These are phyloP conservation scores for Scelioninae gen. 1 DNA, from an alignment of 2,888 invertebrate genomes.

Conservation along the genomic window DNA sequence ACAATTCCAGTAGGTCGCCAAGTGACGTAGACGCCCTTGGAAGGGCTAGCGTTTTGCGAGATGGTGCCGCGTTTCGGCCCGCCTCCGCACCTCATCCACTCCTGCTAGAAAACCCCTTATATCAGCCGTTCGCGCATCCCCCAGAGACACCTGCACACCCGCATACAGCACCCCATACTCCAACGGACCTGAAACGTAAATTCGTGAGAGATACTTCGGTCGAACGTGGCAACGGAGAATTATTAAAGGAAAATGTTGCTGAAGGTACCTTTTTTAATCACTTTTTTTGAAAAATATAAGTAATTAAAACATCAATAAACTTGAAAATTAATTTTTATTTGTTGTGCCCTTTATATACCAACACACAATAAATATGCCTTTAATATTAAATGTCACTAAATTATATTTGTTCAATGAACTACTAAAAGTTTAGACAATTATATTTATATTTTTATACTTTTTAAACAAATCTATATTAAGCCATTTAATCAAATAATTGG, in stretches of 20 bases:
- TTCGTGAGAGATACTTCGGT: constrained; percentile 81
- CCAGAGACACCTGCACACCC: constrained; percentile 79
- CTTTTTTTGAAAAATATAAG: too few species aligned
- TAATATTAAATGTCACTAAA: too few species aligned
- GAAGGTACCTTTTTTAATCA: constrained; percentile 78
- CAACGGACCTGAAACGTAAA: constrained; percentile 82
- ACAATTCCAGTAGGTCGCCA: constrained; percentile 81
- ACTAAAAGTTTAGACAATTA: too few species aligned
- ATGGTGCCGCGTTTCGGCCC: constrained; percentile 86
- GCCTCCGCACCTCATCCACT: constrained; percentile 86
- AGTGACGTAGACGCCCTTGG: constrained; percentile 82
- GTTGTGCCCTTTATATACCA: too few species aligned
- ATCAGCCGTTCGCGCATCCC: constrained; percentile 80
- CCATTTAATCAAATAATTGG: too few species aligned
- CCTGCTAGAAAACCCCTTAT: constrained; percentile 85
- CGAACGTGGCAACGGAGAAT: constrained; percentile 81
- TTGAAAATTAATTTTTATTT: too few species aligned
- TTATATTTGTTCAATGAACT: too few species aligned
- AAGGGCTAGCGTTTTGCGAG: constrained; percentile 89
- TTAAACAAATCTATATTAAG: too few species aligned
- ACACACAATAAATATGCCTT: too few species aligned
- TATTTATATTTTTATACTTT: too few species aligned
- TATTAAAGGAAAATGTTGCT: constrained; percentile 82
- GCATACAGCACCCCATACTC: constrained; percentile 80
- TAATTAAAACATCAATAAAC: too few species aligned